A percentile compares a stretch with the other conserved stretches of the same genome.
phyloP scores from a whole-genome alignment of 2,113 vertebrate genomes.

The Arvicanthis niloticus region DNA sequence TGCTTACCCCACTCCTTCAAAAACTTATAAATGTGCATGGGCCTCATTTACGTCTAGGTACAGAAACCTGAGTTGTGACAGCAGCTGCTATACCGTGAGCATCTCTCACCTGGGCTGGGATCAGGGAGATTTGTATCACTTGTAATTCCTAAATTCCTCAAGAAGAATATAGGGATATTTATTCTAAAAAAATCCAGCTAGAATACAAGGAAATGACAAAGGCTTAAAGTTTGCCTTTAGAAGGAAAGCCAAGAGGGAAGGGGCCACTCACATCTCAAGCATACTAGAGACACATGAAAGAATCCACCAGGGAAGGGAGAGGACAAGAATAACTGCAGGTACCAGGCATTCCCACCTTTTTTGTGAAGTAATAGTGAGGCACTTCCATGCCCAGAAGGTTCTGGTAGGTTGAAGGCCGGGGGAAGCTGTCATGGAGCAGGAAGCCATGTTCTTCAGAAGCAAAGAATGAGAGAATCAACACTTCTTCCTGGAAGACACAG shows the following conservation, averaged over 20 bases:
- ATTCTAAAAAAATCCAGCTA: background rate
- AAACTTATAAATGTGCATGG: background rate
- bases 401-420: slow-evolving; percentile 88
- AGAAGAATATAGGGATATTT: background rate
- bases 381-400: slow-evolving; percentile 93
- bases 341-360: slow-evolving; percentile 89
- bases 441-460: slow-evolving; percentile 95
- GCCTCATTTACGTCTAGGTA: accelerated
- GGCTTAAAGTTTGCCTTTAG: background rate
- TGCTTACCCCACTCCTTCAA: background rate
- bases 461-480: slow-evolving; percentile 94
- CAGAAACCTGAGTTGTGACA: background rate
- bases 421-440: slow-evolving; percentile 94
- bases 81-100: background rate
- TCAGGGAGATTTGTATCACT: background rate
- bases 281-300: background rate
- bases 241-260: background rate
- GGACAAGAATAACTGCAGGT: background rate
- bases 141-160: background rate
- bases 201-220: background rate
- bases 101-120: no score
- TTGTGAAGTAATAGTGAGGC: slow-evolving; percentile 96
- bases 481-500: slow-evolving; percentile 87
- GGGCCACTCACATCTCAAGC: background rate
- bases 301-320: background rate